These are phyloP conservation scores for Porites cylindrica DNA, from an alignment of 92 coral and sea anemone genomes.

Conservation along the genomic window DNA sequence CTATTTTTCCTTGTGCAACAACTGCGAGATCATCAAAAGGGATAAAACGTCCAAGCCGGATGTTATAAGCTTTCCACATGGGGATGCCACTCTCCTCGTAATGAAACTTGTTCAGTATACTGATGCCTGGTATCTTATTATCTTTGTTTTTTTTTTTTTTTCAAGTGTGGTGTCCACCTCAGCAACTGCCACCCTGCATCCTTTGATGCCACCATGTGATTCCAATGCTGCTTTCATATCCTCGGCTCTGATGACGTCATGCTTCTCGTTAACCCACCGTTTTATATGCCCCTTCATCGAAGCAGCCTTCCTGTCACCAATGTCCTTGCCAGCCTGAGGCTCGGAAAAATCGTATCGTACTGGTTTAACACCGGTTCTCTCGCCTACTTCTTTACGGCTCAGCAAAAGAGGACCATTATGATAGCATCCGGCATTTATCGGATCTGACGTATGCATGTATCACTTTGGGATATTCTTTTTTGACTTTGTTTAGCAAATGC, in stretches of 20 bases:
- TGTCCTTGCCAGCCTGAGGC: slow-evolving; percentile 65
- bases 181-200: slow-evolving; percentile 54
- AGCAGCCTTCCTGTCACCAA: slow-evolving; percentile 61
- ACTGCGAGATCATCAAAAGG: slow-evolving; percentile 12
- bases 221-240: slow-evolving; percentile 64
- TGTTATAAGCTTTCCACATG: slow-evolving; percentile 50
- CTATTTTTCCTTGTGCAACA: slow-evolving; percentile 39
- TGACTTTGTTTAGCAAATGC: slow-evolving; percentile 22
- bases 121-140: slow-evolving; percentile 57
- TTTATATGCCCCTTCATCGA: slow-evolving; percentile 63
- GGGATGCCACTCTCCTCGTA: slow-evolving; percentile 54
- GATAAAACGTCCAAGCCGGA: slow-evolving; percentile 53
- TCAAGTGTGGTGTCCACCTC: slow-evolving; percentile 44
- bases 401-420: slow-evolving; percentile 55
- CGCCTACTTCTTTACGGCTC: slow-evolving; percentile 36
- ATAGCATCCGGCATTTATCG: slow-evolving; percentile 6
- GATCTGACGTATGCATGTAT: not conserved
- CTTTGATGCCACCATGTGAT: slow-evolving; percentile 63
- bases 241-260: slow-evolving; percentile 55
- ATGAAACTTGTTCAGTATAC: slow-evolving; percentile 51
- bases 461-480: slow-evolving; percentile 39
- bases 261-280: slow-evolving; percentile 60
- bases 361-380: slow-evolving; percentile 42
- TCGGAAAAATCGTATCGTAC: slow-evolving; percentile 61
- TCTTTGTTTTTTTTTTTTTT: not conserved